phyloP scores from a whole-genome alignment of 2,113 vertebrate genomes.

The Charadrius vociferus region DNA sequence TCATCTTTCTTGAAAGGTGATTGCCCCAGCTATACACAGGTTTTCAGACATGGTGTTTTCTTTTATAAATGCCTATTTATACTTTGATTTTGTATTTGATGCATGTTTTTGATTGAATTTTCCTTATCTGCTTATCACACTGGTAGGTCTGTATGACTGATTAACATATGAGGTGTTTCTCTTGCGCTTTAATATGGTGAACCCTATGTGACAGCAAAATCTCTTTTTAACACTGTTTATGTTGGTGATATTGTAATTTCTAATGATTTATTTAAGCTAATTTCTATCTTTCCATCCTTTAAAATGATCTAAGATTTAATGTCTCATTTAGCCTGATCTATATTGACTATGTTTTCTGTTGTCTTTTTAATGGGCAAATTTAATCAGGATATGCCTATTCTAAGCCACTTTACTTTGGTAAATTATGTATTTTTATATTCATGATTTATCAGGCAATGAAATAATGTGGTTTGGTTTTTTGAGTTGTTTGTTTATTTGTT shows the following conservation, averaged over 20 bases:
- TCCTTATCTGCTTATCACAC: background rate
- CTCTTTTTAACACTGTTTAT: background rate
- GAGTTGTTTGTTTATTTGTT: fast-evolving
- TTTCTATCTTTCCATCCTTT: background rate
- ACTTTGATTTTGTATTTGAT: background rate
- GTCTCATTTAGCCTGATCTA: background rate
- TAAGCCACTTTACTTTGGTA: background rate
- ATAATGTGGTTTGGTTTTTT: fast-evolving
- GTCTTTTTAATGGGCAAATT: background rate
- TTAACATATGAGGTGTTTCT: background rate
- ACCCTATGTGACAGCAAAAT: background rate
- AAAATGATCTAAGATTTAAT: background rate
- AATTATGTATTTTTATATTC: background rate
- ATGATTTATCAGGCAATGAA: background rate
- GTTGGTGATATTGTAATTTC: background rate
- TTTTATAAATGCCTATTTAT: background rate
- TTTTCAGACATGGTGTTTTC: background rate
- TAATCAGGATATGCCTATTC: background rate
- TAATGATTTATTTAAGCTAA: background rate
- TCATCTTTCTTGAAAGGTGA: background rate
- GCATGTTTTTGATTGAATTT: background rate
- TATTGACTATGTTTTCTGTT: background rate
- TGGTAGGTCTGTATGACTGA: background rate
- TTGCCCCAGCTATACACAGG: background rate
- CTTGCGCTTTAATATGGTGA: background rate